Conservation (phyloP, 2,797 vertebrate genomes). For the Anisognathus igniventris region DNA sequence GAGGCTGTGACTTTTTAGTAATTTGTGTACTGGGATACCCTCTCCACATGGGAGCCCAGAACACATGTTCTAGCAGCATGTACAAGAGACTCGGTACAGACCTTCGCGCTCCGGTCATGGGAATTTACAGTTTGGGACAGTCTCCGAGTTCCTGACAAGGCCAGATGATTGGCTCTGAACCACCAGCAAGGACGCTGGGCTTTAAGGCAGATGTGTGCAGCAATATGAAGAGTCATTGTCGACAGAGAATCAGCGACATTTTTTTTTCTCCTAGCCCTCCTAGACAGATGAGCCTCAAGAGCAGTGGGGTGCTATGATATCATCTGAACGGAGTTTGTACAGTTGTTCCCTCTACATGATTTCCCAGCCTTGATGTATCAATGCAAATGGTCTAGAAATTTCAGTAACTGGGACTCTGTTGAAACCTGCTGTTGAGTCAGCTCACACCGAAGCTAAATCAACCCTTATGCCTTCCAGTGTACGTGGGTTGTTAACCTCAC, state of each 20-base stretch:
- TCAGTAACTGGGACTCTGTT: background rate
- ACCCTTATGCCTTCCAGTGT: background rate
- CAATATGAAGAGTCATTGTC: background rate
- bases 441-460: background rate
- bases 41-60: background rate
- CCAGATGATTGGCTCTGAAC: slow-evolving; percentile 41
- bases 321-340: background rate
- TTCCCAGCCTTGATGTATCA: background rate
- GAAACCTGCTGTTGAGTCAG: background rate
- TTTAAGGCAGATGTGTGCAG: background rate
- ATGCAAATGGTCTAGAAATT: background rate
- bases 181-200: background rate
- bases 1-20: background rate
- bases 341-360: background rate
- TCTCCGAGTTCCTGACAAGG: background rate
- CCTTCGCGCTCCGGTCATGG: background rate
- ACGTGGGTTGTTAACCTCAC: background rate
- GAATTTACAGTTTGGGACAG: slow-evolving; percentile 10
- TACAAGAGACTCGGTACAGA: background rate
- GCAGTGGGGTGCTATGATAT: background rate
- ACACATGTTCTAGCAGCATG: background rate
- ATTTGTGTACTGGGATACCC: background rate
- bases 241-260: background rate
- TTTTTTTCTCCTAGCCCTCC: background rate
- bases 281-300: slow-evolving; percentile 8